Conservation (phyloP, 2,797 vertebrate genomes). For the Esox masquinongy region DNA sequence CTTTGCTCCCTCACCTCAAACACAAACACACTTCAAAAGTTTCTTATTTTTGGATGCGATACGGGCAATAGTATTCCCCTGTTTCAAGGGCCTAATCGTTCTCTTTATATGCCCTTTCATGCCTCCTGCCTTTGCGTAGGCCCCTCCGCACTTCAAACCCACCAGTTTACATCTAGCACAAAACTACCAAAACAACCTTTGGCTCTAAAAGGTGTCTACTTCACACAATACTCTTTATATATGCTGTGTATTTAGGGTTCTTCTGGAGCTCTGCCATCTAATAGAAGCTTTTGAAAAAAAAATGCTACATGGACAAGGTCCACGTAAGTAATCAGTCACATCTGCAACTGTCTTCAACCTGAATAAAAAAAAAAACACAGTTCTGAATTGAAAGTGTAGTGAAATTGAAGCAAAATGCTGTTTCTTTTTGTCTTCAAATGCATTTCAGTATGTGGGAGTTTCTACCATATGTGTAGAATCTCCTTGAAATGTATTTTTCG, state of each 20-base stretch:
- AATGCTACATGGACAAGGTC: background rate
- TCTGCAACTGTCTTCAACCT: background rate
- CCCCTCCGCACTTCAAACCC: conserved; percentile 24
- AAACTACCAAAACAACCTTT: conserved; percentile 51
- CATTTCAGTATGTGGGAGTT: background rate
- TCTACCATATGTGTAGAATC: background rate
- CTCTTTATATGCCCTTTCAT: conserved; percentile 65
- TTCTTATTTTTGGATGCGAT: conserved; percentile 70
- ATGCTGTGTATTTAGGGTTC: conserved; percentile 4
- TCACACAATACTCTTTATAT: conserved; percentile 32
- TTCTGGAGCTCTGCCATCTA: background rate
- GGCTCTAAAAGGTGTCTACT: conserved; percentile 48
- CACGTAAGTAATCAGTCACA: background rate
- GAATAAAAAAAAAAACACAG: background rate
- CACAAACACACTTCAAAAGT: conserved; percentile 71
- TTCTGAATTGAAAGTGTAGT: background rate
- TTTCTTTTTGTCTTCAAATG: background rate
- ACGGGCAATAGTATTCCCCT: conserved; percentile 52
- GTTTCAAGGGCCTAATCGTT: conserved; percentile 67
- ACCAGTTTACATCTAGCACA: conserved; percentile 53
- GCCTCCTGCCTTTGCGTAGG: conserved; percentile 60
- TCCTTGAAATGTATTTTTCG: background rate
- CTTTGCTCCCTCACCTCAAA: conserved; percentile 74
- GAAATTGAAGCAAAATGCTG: background rate
- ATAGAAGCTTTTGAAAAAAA: conserved; percentile 23